Conservation (phyloP, 2,888 invertebrate species). For the Tinea pellionella region DNA sequence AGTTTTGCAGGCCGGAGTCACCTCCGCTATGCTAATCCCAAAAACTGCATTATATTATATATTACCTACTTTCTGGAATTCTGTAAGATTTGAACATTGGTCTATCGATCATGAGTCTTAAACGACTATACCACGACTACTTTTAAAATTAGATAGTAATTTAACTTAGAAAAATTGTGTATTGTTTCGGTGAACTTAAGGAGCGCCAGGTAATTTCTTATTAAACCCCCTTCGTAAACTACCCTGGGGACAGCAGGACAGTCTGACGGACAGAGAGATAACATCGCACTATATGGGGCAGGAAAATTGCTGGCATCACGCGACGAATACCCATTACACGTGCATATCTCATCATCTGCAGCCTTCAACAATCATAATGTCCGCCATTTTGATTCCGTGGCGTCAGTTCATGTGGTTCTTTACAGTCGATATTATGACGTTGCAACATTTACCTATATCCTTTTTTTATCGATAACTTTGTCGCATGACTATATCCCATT, state of each 20-base stretch:
- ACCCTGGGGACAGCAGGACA: constrained; percentile 11
- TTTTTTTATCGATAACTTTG: background rate
- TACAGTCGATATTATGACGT: background rate
- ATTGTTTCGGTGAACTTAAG: background rate
- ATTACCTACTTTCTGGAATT: no score
- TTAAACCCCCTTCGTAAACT: background rate
- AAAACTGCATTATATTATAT: no score
- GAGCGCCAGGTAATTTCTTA: background rate
- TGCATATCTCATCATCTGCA: constrained; percentile 31
- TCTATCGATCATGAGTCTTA: no score
- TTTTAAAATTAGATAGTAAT: no score
- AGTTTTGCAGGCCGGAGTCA: no score
- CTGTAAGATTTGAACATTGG: no score
- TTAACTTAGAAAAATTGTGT: no score
- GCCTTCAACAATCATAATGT: constrained; percentile 24
- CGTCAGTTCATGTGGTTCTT: constrained; percentile 9
- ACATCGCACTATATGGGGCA: constrained; percentile 16
- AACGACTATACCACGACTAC: no score
- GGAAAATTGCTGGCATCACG: constrained; percentile 21
- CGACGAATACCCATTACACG: constrained; percentile 21
- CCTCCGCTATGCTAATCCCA: no score
- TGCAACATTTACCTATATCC: background rate
- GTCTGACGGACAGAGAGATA: constrained; percentile 14
- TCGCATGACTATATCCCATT: constrained; percentile 16
- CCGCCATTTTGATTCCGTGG: constrained; percentile 25